These are phyloP conservation scores for Metacarcinus magister DNA, from an alignment of 2,888 invertebrate species.

Conservation along the genomic window DNA sequence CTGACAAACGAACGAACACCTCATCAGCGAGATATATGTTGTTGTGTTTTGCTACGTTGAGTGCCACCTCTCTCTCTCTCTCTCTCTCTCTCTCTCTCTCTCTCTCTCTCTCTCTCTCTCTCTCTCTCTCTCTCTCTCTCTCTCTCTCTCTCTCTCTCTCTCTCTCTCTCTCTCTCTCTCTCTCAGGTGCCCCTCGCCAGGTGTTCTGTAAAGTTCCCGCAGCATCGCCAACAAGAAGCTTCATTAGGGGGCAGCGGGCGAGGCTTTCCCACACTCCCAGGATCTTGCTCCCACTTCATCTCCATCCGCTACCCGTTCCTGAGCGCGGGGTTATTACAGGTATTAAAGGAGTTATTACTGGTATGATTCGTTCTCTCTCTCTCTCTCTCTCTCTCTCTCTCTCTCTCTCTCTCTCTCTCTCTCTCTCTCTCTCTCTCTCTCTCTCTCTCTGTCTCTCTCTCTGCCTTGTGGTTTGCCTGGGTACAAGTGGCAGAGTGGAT, in stretches of 20 bases:
- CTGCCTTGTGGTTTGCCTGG: background rate
- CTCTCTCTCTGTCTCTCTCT: slow-evolving; percentile 40
- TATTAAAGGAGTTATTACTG: no score
- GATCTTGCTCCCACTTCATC: no score
- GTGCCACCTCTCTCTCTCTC: background rate
- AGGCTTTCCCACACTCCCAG: no score
- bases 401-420: background rate
- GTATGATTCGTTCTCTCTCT: no score
- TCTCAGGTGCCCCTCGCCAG: no score
- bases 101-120: slow-evolving; percentile 56
- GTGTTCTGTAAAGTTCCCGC: no score
- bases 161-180: background rate
- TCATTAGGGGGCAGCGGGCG: no score
- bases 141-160: slow-evolving; percentile 51
- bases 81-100: slow-evolving; percentile 33
- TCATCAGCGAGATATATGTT: background rate
- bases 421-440: slow-evolving; percentile 41
- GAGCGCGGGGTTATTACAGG: no score
- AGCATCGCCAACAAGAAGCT: no score
- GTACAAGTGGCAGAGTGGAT: background rate
- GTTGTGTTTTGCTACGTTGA: background rate
- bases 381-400: background rate
- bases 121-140: slow-evolving; percentile 54
- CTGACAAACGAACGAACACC: background rate
- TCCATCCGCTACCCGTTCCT: no score